Base-by-base conservation (phyloP, 2,888 invertebrate species). In the Lagria hirta region DNA sequence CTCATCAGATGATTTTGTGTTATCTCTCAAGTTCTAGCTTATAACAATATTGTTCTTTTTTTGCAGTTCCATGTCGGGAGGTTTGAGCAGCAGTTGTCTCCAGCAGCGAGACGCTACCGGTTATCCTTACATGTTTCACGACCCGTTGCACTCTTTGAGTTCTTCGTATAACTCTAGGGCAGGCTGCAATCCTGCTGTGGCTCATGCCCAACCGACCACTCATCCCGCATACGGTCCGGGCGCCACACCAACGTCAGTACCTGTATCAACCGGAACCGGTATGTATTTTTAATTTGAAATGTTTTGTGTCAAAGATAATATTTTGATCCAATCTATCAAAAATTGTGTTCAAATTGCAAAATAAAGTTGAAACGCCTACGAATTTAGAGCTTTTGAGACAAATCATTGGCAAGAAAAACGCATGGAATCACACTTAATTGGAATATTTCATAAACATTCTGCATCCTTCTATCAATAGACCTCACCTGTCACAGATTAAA, bases 41-140 rank as follows among this genome's bases (percentile, higher is more conserved):
- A n/a, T n/a, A n/a, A n/a, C n/a, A n/a, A 11, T 12, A 11, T 16
- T 30, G 30, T 30, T 4, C 10, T 37, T 7, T 60, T 58, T 54
- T 76, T 74, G 57, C 79, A 92, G 92, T 74, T 86, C 91, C 48
- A 92, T 92, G 90, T 83, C 90, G 38, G 80, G 84, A 49, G 84
- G 83, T 56, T 70, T 86, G 66, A 85, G 85, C 56, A 88, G 88
- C 60, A 90, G 85, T 71, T 92, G 87, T 71, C 82, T 87, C 59
- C 92, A 88, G 71, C 90, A 89, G 73, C 78, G 88, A 43, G 85
- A 88, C 66, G 70, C 62, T 49, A 68, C 68, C 21, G 86, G 85
- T 38, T 91, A 91, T 73, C 90, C 90, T 20, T 92, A 92, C 77
- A 92, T 92, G 86, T 92, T 92, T 73, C 77, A 88, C 60, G 91